phyloP scores from a whole-genome alignment of 2,797 vertebrate genomes.

The Harpagifer antarcticus region DNA sequence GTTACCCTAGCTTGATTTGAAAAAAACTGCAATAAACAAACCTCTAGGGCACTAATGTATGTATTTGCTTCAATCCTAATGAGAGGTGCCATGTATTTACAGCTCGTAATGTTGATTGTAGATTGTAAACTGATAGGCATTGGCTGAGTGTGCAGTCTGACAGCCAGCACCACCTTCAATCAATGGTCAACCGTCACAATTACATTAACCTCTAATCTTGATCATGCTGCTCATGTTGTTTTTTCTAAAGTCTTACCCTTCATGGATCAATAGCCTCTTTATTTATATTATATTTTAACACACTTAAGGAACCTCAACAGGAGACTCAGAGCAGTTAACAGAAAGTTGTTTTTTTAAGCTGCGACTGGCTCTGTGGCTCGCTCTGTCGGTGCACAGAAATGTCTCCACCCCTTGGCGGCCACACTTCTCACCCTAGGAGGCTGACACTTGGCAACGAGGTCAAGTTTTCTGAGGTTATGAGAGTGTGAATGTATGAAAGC shows the following conservation, averaged over 20 bases:
- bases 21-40: conserved; percentile 18
- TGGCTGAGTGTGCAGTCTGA: conserved; percentile 37
- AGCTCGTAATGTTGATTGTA: conserved; percentile 37
- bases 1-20: conserved; percentile 14
- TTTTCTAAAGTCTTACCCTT: conserved; percentile 14
- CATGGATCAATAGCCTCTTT: conserved; percentile 30
- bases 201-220: conserved; percentile 48
- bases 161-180: conserved; percentile 38
- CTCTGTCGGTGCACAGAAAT: too few relatives aligned
- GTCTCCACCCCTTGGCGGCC: too few relatives aligned
- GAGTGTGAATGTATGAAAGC: too few relatives aligned
- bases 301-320: conserved; percentile 3
- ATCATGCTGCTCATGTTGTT: conserved; percentile 31
- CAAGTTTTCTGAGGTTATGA: too few relatives aligned
- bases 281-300: conserved; percentile 34
- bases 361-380: too few relatives aligned
- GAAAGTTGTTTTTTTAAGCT: neutral
- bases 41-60: too few relatives aligned
- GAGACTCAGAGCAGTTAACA: conserved; percentile 13
- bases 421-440: too few relatives aligned
- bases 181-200: conserved; percentile 43
- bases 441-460: too few relatives aligned
- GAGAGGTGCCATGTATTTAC: conserved; percentile 44
- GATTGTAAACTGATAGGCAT: conserved; percentile 39
- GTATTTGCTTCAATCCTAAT: conserved; percentile 36